phyloP scores from a whole-genome alignment of 2,888 invertebrate genomes.

The Oscheius sp. region DNA sequence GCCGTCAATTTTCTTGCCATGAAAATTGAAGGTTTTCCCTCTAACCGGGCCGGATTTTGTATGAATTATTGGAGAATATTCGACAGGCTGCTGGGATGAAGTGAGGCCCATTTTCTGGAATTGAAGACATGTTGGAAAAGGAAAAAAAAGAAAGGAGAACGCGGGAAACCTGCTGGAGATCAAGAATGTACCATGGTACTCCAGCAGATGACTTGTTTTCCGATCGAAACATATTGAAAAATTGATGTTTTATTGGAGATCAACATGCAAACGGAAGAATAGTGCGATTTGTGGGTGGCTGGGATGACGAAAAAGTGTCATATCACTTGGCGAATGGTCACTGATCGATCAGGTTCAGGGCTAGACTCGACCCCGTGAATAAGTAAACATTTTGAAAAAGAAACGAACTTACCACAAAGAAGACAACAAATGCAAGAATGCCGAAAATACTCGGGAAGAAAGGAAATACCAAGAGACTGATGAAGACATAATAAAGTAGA shows the following conservation, averaged over 20 bases:
- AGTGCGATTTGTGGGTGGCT: background rate
- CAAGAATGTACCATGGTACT: too few species aligned
- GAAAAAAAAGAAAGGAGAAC: too few species aligned
- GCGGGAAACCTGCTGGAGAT: too few species aligned
- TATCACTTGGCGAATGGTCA: background rate
- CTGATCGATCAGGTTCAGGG: background rate
- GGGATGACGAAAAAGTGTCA: background rate
- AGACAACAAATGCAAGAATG: background rate
- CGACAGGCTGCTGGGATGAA: background rate
- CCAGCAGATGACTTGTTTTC: too few species aligned
- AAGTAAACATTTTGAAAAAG: background rate
- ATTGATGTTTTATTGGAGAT: too few species aligned
- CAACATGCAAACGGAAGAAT: too few species aligned
- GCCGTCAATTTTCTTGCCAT: conserved; percentile 43
- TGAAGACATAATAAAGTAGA: background rate
- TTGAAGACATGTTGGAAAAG: too few species aligned
- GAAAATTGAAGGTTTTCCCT: conserved; percentile 36
- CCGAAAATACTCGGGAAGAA: background rate
- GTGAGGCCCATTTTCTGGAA: conserved; percentile 15
- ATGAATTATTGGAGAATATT: conserved; percentile 22
- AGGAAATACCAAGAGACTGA: background rate
- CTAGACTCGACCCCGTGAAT: too few species aligned
- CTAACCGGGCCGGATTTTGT: conserved; percentile 33
- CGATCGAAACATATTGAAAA: too few species aligned
- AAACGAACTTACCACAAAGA: conserved; percentile 14